Evolutionary conservation across 2,113 vertebrate genomes (phyloP).

Genomic region (Uropsilus gracilis): DNA sequence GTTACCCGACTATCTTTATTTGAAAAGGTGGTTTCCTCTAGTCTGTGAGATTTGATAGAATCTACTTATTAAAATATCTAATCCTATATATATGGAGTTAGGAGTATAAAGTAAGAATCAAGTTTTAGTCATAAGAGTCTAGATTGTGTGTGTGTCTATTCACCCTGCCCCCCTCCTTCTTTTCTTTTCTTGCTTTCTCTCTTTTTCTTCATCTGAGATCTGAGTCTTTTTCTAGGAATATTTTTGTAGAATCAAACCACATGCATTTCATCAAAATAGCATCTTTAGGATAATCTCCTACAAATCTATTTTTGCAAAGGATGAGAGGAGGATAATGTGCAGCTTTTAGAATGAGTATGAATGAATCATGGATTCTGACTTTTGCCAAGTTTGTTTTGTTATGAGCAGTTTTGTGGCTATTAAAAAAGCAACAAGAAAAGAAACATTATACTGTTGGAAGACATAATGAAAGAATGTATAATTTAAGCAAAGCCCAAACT

Average conservation of each 20-base stretch:
- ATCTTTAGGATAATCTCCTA: conserved; percentile 61
- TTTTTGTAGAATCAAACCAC: conserved; percentile 46
- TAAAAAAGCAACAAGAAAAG: conserved; percentile 32
- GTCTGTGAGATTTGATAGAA: no score
- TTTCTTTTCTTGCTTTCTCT: no score
- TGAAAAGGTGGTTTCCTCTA: no score
- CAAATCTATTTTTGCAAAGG: conserved; percentile 63
- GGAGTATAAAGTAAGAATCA: not conserved
- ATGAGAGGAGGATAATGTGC: conserved; percentile 46
- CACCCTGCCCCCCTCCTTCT: accelerated
- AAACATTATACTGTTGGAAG: conserved; percentile 13
- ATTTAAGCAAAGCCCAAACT: conserved; percentile 66
- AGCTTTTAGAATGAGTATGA: conserved; percentile 50
- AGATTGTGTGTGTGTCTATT: not conserved
- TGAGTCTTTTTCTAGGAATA: conserved; percentile 37
- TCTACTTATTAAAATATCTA: no score
- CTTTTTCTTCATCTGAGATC: not conserved
- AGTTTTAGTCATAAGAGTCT: not conserved
- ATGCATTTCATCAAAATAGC: conserved; percentile 58
- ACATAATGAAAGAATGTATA: conserved; percentile 57
- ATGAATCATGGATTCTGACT: conserved; percentile 71
- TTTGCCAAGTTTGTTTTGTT: conserved; percentile 63
- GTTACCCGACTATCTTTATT: no score
- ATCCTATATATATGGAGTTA: not conserved
- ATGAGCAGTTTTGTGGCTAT: conserved; percentile 58